These are phyloP conservation scores for Elegia similella DNA, from an alignment of 2,888 invertebrate species.

Conservation along the genomic window DNA sequence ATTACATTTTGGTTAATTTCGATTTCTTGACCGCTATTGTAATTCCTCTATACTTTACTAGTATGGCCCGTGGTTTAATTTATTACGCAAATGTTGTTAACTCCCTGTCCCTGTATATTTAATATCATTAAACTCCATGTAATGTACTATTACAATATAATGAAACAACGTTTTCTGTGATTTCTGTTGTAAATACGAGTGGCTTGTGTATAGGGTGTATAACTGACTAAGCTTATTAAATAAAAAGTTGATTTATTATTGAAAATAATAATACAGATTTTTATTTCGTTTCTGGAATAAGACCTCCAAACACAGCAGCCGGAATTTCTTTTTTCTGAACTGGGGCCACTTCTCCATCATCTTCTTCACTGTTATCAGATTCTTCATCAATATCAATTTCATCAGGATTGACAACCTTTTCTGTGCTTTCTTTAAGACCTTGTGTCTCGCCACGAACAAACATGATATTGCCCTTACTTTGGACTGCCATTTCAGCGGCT, in stretches of 20 bases:
- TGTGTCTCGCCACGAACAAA: conserved; percentile 95
- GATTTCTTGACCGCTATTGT: too few relatives aligned
- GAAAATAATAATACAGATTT: conserved; percentile 22
- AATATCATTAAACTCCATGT: conserved; percentile 13
- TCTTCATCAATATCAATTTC: conserved; percentile 93
- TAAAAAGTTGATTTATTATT: conserved; percentile 57
- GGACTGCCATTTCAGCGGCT: conserved; percentile 86
- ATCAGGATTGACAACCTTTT: conserved; percentile 91
- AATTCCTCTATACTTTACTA: too few relatives aligned
- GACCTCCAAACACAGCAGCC: conserved; percentile 94
- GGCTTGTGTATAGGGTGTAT: conserved; percentile 44
- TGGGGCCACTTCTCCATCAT: conserved; percentile 84
- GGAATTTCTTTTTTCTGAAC: conserved; percentile 94
- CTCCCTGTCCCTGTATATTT: too few relatives aligned
- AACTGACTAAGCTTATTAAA: conserved; percentile 53
- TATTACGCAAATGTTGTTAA: too few relatives aligned
- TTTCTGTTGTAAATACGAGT: conserved; percentile 64
- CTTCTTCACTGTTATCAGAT: conserved; percentile 84
- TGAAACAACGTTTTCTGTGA: conserved; percentile 55
- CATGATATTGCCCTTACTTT: conserved; percentile 85
- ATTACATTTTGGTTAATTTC: too few relatives aligned
- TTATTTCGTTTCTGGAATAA: conserved; percentile 64
- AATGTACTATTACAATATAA: conserved; percentile 20
- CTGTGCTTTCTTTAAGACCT: conserved; percentile 83
- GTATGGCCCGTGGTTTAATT: too few relatives aligned